phyloP scores from a whole-genome alignment of 2,113 vertebrate genomes.

The Macaca nemestrina region DNA sequence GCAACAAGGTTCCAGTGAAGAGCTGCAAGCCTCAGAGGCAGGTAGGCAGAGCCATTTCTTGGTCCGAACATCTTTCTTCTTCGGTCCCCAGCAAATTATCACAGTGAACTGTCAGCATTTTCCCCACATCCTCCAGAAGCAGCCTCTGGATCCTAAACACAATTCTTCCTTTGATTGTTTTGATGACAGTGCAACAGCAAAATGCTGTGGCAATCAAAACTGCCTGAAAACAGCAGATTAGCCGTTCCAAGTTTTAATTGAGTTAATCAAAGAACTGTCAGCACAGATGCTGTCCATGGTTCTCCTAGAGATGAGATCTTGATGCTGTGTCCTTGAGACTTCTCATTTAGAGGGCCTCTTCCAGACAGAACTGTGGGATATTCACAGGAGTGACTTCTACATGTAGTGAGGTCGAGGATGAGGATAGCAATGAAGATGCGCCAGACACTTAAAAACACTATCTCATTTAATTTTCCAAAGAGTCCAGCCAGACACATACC shows the following conservation, averaged over 20 bases:
- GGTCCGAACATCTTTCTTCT: not conserved
- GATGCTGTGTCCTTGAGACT: not conserved
- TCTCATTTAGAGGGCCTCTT: not conserved
- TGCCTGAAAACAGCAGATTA: not conserved
- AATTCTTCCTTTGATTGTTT: not conserved
- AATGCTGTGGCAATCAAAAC: not conserved
- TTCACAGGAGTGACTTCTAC: not conserved
- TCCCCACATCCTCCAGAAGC: not conserved
- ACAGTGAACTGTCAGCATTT: rapidly evolving
- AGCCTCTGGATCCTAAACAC: not conserved
- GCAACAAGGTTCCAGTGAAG: no score
- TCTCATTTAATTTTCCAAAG: not conserved
- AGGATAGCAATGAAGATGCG: not conserved
- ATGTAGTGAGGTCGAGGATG: rapidly evolving
- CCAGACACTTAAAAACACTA: not conserved
- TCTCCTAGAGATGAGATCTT: not conserved
- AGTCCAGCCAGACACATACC: not conserved
- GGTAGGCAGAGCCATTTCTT: not conserved
- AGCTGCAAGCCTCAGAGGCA: not conserved
- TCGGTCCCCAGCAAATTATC: not conserved
- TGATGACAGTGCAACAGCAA: not conserved
- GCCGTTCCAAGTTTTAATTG: not conserved
- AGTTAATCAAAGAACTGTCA: not conserved
- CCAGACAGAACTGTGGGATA: not conserved
- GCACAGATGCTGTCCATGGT: not conserved